Percentiles rank a stretch among this genome's conserved stretches.
phyloP scores from a whole-genome alignment of 1,140 invertebrate species.

The Caligus rogercresseyi region DNA sequence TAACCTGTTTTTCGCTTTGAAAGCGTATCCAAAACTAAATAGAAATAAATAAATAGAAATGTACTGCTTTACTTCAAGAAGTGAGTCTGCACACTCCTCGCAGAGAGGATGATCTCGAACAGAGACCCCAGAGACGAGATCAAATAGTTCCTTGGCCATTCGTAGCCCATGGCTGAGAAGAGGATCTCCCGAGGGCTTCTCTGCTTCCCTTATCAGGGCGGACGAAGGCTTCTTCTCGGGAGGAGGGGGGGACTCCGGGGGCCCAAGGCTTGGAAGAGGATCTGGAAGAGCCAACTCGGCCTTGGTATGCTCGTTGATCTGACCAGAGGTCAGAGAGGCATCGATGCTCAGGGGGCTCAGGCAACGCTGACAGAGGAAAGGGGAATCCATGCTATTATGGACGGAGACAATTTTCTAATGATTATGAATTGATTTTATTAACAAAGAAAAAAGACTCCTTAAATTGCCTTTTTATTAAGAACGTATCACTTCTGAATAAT shows the following conservation, averaged over 20 bases:
- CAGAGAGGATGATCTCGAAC: conserved; percentile 90
- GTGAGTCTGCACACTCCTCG: conserved; percentile 84
- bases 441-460: too few relatives aligned
- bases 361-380: not conserved
- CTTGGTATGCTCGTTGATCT: conserved; percentile 12
- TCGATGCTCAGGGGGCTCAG: not conserved
- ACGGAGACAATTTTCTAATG: too few relatives aligned
- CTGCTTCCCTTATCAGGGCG: too few relatives aligned
- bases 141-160: conserved; percentile 60
- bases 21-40: too few relatives aligned
- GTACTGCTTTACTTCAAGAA: conserved; percentile 47
- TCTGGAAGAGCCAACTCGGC: conserved; percentile 7
- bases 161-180: conserved; percentile 42
- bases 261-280: not conserved
- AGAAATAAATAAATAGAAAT: conserved; percentile 2
- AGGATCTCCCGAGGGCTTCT: conserved; percentile 34
- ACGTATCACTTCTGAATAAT: too few relatives aligned
- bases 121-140: conserved; percentile 77
- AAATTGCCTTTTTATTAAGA: too few relatives aligned
- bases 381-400: too few relatives aligned
- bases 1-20: too few relatives aligned
- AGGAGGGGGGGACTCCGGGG: not conserved
- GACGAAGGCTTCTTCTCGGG: not conserved
- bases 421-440: too few relatives aligned
- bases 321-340: not conserved